Percentiles rank a stretch among this genome's conserved stretches.
These are phyloP conservation scores for Poecilia velifera DNA, from an alignment of 2,797 vertebrate species.

Conservation along the genomic window DNA sequence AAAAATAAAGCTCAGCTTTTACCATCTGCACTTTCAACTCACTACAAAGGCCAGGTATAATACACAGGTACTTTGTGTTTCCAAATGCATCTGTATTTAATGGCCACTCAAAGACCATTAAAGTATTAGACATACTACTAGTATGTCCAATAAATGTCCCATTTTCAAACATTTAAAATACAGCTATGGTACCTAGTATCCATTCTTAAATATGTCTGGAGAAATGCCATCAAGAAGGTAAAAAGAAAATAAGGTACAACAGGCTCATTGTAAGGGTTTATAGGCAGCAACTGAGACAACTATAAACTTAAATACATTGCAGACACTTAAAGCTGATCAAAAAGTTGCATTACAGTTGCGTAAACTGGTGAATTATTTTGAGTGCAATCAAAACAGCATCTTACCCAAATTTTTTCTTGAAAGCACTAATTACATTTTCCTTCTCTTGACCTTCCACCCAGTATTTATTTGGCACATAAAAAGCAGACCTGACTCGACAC, in stretches of 20 bases:
- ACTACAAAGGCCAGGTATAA: neutral
- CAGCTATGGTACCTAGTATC: neutral
- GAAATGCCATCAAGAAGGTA: neutral
- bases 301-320: neutral
- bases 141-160: neutral
- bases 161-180: neutral
- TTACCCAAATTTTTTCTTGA: slow-evolving; percentile 86
- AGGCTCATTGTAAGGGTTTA: neutral
- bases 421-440: slow-evolving; percentile 81
- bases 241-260: neutral
- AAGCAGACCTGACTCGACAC: slow-evolving; percentile 87
- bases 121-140: too few relatives aligned
- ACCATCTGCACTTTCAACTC: neutral
- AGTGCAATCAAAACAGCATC: neutral
- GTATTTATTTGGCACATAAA: slow-evolving; percentile 88
- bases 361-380: neutral
- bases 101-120: neutral
- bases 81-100: neutral
- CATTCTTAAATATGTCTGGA: neutral
- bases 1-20: neutral
- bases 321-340: neutral
- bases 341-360: neutral
- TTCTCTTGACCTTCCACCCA: slow-evolving; percentile 88
- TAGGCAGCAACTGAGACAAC: neutral
- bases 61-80: neutral